Percentiles rank a stretch among this genome's conserved stretches.
Evolutionary conservation across 2,888 invertebrate species (phyloP).

Genomic region (Anorthoa munda): DNA sequence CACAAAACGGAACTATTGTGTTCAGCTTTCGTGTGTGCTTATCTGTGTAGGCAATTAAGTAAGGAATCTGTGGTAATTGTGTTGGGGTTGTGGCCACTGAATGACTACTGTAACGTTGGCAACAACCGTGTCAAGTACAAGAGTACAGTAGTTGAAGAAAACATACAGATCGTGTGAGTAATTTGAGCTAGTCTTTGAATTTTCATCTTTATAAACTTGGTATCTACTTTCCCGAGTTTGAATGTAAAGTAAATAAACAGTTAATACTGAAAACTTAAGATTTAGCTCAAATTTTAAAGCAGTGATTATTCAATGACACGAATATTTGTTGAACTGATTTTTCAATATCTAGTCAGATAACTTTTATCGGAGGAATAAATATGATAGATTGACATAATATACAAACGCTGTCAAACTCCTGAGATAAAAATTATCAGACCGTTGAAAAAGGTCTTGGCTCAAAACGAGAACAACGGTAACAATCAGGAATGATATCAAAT

Average conservation of each 20-base stretch:
- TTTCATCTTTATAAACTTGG: background rate
- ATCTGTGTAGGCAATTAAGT: conserved; percentile 1
- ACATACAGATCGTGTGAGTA: background rate
- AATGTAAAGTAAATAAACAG: background rate
- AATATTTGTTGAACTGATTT: background rate
- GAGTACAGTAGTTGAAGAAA: conserved; percentile 15
- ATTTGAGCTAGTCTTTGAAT: conserved; percentile 3
- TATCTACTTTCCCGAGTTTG: background rate
- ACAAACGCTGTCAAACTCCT: no score
- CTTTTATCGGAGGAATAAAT: background rate
- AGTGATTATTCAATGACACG: conserved; percentile 21
- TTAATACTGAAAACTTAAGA: background rate
- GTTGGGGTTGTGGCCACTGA: conserved; percentile 19
- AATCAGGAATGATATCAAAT: no score
- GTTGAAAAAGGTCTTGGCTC: background rate
- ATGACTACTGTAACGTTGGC: conserved; percentile 15
- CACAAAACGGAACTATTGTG: background rate
- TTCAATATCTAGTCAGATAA: background rate
- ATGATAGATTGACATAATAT: background rate
- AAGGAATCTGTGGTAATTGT: conserved; percentile 16
- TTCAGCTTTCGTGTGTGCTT: background rate
- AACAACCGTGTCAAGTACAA: conserved; percentile 13
- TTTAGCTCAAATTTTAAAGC: conserved; percentile 18
- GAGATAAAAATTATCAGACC: background rate
- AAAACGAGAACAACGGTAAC: background rate